These are phyloP conservation scores for Protodeltote pygarga DNA, from an alignment of 2,888 invertebrate genomes.

Conservation along the genomic window DNA sequence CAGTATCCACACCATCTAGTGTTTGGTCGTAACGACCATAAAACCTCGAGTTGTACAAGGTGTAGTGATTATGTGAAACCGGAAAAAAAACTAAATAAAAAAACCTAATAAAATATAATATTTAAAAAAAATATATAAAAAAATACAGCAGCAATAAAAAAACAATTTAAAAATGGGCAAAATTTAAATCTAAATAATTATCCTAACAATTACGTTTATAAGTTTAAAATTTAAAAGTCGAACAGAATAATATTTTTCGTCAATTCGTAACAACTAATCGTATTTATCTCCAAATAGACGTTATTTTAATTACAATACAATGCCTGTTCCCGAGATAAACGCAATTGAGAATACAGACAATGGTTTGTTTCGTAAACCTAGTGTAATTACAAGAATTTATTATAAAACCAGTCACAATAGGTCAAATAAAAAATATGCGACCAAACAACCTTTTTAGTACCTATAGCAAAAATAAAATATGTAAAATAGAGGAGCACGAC, in stretches of 20 bases:
- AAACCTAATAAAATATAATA: neutral
- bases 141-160: neutral
- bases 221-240: neutral
- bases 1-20: constrained; percentile 25
- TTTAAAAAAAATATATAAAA: neutral
- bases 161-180: neutral
- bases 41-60: constrained; percentile 14
- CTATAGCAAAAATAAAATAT: too few species aligned
- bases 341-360: constrained; percentile 1
- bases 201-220: neutral
- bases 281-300: too few species aligned
- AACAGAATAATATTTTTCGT: too few species aligned
- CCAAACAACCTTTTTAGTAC: too few species aligned
- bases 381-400: neutral
- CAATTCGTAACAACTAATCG: too few species aligned
- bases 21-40: constrained; percentile 21
- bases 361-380: neutral
- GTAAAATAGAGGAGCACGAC: too few species aligned
- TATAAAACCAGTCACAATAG: neutral
- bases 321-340: neutral
- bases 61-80: constrained; percentile 31
- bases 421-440: too few species aligned
- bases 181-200: neutral
- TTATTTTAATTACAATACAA: constrained; percentile 5
- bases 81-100: neutral